Base-by-base conservation (phyloP, 2,797 vertebrate species). In the Notolabrus celidotus region DNA sequence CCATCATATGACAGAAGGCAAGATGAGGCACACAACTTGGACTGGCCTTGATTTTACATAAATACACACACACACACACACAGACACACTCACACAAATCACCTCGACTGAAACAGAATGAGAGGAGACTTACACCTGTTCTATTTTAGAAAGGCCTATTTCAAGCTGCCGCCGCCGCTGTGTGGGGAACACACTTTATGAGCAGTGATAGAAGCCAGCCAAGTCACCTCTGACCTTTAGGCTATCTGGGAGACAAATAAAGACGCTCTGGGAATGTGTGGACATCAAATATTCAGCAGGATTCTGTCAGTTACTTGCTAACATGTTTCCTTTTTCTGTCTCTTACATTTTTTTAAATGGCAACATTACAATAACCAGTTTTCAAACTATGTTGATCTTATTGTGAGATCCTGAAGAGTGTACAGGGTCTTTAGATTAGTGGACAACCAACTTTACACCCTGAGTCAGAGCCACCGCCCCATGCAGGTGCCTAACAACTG, bases 141-240 rank as follows among this genome's bases (percentile, higher is more conserved):
- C 88, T 91, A 89, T 90, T 92, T 91, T 77, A 67, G 83, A 46
- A 5, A 68, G 19, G 56, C 65, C 87, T 91, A 91, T 91, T 91
- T 91, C 74, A 70, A 83, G 85, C 81, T 52, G 60, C 68, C 25
- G 9, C 68, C 25, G 7, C 66, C 1, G 16, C n/a, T 74, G 46
- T 41, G 68, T 55, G 56, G 34, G 70, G 39, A 50, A 64, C 45
- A 80, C 75, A 75, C 74, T 90, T 91, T 85, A 85, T 76, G 83
- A 54, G 59, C 59, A 46, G 63, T 52, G 86, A 91, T 89, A 87
- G 79, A 89, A 71, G 68, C 74, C 20, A 69, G 86, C 82, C 83
- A 82, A 84, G 87, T 86, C 25, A 89, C 87, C 83, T 89, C 60
- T 86, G 87, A 89, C 82, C 82, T 90, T 89, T 46, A 82, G 86